Conservation (phyloP, 2,113 vertebrate genomes). For the Ovibos moschatus region DNA sequence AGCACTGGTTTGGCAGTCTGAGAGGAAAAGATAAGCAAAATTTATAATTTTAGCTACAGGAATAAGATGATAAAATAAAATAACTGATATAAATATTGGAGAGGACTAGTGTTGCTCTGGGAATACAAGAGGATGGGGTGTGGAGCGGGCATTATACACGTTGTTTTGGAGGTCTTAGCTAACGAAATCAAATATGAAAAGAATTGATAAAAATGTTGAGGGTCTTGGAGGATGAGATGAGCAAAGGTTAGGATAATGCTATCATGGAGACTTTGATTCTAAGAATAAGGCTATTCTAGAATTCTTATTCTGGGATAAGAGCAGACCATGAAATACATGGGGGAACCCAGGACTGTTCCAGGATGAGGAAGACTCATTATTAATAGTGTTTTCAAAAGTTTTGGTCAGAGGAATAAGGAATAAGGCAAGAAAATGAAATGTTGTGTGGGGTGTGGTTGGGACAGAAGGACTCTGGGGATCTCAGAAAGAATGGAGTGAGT, state of each 20-base stretch:
- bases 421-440: not conserved
- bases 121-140: not conserved
- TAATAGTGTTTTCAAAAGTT: not conserved
- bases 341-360: not conserved
- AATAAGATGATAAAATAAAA: not conserved
- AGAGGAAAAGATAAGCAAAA: not conserved
- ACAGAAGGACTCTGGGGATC: not conserved
- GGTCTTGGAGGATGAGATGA: not conserved
- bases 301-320: slow-evolving; percentile 2
- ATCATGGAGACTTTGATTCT: not conserved
- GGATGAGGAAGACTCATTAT: not conserved
- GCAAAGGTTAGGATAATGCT: not conserved
- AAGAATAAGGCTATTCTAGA: not conserved
- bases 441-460: not conserved
- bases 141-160: not conserved
- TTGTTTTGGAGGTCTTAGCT: not conserved
- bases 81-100: not conserved
- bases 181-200: not conserved
- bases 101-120: not conserved
- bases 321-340: slow-evolving; percentile 17
- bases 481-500: not conserved
- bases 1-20: not conserved
- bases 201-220: not conserved
- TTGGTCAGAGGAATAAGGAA: not conserved
- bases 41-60: not conserved